Percentiles rank a stretch among this genome's conserved stretches.
Conservation (phyloP, 2,797 vertebrate genomes). For the Leuciscus waleckii region DNA sequence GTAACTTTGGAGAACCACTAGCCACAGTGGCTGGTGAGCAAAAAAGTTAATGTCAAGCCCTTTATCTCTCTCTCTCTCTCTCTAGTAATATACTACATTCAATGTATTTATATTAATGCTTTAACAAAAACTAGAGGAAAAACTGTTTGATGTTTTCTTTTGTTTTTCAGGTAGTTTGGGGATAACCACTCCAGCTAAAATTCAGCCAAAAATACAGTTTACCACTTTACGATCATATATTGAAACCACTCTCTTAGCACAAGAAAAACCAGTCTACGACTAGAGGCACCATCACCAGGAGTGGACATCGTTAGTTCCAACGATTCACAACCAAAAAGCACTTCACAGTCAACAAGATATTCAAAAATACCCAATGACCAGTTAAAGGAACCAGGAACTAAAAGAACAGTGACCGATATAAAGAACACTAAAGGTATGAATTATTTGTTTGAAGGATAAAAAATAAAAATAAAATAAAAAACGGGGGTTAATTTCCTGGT, state of each 20-base stretch:
- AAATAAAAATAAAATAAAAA: not conserved
- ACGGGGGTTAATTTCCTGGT: not conserved
- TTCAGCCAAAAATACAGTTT: conserved; percentile 54
- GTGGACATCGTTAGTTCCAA: conserved; percentile 49
- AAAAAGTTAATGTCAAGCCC: too few species aligned
- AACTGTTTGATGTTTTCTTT: conserved; percentile 49
- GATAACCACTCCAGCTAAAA: conserved; percentile 44
- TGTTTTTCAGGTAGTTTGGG: conserved; percentile 56
- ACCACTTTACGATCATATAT: conserved; percentile 49
- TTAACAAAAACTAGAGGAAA: not conserved
- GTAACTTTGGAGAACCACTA: too few species aligned
- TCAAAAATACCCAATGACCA: conserved; percentile 44
- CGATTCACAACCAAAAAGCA: conserved; percentile 51
- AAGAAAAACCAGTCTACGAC: conserved; percentile 49
- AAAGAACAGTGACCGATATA: conserved; percentile 46
- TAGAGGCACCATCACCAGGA: conserved; percentile 41
- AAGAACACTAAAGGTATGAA: conserved; percentile 69
- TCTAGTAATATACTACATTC: too few species aligned
- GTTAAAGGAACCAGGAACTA: conserved; percentile 41
- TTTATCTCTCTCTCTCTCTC: too few species aligned
- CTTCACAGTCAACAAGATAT: conserved; percentile 56
- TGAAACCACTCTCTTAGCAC: conserved; percentile 8
- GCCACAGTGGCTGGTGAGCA: too few species aligned
- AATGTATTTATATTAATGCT: not conserved
- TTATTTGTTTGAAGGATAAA: not conserved